Conservation (phyloP, 2,113 vertebrate species). For the Apus apus region DNA sequence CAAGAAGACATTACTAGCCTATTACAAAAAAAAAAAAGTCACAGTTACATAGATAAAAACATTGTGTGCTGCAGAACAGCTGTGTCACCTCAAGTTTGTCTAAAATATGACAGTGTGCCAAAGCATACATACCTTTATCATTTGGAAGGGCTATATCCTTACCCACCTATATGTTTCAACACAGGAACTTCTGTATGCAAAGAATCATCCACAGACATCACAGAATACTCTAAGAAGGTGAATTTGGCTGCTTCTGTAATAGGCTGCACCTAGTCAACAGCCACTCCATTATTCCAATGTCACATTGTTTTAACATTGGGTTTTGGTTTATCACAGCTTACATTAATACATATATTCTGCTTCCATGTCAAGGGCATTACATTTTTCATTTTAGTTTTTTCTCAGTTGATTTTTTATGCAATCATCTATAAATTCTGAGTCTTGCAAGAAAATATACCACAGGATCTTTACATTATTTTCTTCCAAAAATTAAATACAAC, state of each 20-base stretch:
- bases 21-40: constrained; percentile 44
- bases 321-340: neutral
- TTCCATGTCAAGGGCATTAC: neutral
- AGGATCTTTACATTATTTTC: neutral
- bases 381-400: neutral
- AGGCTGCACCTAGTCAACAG: neutral
- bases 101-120: neutral
- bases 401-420: neutral
- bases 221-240: neutral
- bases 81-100: neutral
- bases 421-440: neutral
- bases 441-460: neutral
- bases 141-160: neutral
- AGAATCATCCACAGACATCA: neutral
- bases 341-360: neutral
- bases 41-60: constrained; percentile 21
- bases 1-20: constrained; percentile 31
- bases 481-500: neutral
- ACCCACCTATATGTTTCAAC: neutral
- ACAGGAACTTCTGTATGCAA: neutral
- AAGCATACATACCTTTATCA: neutral
- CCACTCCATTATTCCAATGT: neutral
- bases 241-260: neutral
- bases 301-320: neutral
- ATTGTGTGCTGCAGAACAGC: constrained; percentile 2